A percentile compares a stretch with the other conserved stretches of the same genome.
Conservation (phyloP, 2,113 vertebrate species). For the Jacana jacana region DNA sequence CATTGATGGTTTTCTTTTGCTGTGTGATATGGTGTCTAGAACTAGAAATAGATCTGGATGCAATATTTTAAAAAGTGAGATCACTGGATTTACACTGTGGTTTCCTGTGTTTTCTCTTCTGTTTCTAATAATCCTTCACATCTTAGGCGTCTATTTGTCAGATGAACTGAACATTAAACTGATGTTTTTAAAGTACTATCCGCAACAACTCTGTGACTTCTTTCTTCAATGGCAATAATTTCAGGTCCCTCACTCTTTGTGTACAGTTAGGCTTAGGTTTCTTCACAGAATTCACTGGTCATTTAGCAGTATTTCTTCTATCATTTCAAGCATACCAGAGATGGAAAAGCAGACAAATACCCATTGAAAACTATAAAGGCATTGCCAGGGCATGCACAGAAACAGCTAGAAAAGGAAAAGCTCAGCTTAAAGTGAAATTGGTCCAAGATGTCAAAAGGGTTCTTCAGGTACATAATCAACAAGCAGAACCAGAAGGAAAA, state of each 20-base stretch:
- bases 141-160: background rate
- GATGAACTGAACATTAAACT: background rate
- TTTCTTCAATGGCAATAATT: background rate
- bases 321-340: background rate
- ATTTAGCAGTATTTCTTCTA: background rate
- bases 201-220: background rate
- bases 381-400: background rate
- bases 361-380: background rate
- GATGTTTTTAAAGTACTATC: background rate
- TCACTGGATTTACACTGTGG: background rate
- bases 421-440: background rate
- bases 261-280: background rate
- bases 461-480: background rate
- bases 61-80: background rate
- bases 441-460: background rate
- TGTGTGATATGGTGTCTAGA: background rate
- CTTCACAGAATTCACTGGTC: background rate
- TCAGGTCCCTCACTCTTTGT: background rate
- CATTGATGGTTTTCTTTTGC: background rate
- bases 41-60: constrained; percentile 4
- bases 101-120: constrained; percentile 16
- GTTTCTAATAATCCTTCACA: constrained; percentile 10
- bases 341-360: background rate
- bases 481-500: background rate
- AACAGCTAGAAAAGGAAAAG: background rate